Evolutionary conservation across 1,140 invertebrate genomes (phyloP), one percentile per base, ranked within the genome.

Genomic region (Platyscapa corneri): DNA sequence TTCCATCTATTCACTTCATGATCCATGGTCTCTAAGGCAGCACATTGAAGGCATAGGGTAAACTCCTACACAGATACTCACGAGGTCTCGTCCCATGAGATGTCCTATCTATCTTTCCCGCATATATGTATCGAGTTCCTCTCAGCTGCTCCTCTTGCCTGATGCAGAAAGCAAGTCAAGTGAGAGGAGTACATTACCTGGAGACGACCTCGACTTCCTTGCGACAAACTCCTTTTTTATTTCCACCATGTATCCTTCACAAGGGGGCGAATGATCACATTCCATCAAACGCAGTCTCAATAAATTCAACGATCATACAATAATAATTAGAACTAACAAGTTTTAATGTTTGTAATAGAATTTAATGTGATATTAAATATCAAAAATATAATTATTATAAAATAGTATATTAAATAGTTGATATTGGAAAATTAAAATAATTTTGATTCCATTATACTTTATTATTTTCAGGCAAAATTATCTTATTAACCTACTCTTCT

Each of bases 61-160:
- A 72, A 72, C 34, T 34, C 67, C 67, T 72, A 32, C 67, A 39
- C 67, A 32, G 67, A 72, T 23, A 39, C 32, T 34, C 67, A 16
- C 20, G 67, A 72, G 64, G 64, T 5, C 34, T 72, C 67, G 67
- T 39, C 67, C 34, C 67, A 16, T 23, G 67, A 14, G 67, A 72
- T 6, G 16, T 6, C 20, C 67, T 39, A 72, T 72, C 67, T 39
- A 72, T 72, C 34, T 72, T 72, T 18, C 14, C 67, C 18, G 67
- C 34, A 34, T 72, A 39, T 14, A 72, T 18, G 67, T 72, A 72
- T 72, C 34, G 34, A 14, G 14, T 39, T 37, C 20, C 67, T 39
- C 67, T 20, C 67, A 39, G 67, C 34, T 16, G 67, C 67, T 72
- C 67, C 67, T 72, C 67, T 72, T 32, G 67, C 67, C 67, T 27